Evolutionary conservation across 2,113 vertebrate genomes (phyloP).

Genomic region (Apaloderma vittatum): DNA sequence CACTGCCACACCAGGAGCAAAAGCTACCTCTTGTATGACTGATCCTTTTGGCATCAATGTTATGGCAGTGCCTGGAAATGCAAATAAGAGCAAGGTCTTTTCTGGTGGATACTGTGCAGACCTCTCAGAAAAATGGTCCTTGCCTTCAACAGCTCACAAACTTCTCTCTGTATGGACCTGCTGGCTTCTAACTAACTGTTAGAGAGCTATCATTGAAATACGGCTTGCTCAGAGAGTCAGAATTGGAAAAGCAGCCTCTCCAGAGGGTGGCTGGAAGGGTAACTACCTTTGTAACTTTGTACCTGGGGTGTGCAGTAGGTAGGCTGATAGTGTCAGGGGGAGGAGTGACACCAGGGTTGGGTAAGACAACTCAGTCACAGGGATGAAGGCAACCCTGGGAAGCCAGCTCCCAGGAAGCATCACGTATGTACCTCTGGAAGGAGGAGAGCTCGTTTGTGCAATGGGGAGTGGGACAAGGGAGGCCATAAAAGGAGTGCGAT

Average conservation of each 20-base stretch:
- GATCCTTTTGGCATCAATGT: neutral
- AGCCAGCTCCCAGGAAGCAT: neutral
- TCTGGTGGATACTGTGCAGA: neutral
- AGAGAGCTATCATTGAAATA: neutral
- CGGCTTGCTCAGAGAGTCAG: neutral
- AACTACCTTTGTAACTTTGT: neutral
- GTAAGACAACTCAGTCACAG: neutral
- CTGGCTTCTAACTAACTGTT: neutral
- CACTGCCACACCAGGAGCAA: neutral
- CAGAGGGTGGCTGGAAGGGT: neutral
- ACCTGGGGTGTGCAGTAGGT: neutral
- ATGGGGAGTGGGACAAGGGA: neutral
- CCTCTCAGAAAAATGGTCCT: neutral
- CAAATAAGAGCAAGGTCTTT: neutral
- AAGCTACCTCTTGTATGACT: accelerated
- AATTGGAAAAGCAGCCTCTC: neutral
- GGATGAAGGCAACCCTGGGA: neutral
- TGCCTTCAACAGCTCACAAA: neutral
- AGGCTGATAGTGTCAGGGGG: neutral
- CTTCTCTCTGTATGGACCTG: neutral
- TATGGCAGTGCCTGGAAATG: neutral
- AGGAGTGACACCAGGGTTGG: neutral
- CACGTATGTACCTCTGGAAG: neutral
- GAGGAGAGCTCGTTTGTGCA: neutral
- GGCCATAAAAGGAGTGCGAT: neutral